These are phyloP conservation scores for Piscicola geometra DNA, from an alignment of 2,888 invertebrate species.

Conservation along the genomic window DNA sequence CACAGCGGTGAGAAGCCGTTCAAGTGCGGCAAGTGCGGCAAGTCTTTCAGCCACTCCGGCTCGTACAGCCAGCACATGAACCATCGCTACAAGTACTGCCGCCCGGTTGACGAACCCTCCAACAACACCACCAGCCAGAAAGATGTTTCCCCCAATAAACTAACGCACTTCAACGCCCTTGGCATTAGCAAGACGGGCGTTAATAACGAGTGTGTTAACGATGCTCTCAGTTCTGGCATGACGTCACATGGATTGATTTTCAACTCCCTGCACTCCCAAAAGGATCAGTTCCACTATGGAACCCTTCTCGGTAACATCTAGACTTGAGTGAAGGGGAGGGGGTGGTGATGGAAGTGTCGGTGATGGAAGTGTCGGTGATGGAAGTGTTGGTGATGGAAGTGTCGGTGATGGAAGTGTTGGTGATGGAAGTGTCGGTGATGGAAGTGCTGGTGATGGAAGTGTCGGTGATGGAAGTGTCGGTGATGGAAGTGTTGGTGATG, in stretches of 20 bases:
- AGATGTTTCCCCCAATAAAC: not conserved
- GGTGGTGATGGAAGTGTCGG: too few species aligned
- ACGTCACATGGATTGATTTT: not conserved
- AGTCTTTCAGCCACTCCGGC: slow-evolving; percentile 77
- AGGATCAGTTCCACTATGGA: too few species aligned
- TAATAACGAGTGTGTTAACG: slow-evolving; percentile 6
- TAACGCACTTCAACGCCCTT: not conserved
- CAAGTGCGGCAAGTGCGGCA: slow-evolving; percentile 96
- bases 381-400: too few species aligned
- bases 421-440: too few species aligned
- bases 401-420: too few species aligned
- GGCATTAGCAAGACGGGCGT: not conserved
- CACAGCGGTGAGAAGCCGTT: slow-evolving; percentile 81
- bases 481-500: too few species aligned
- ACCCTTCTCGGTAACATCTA: too few species aligned
- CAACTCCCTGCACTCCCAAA: too few species aligned
- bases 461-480: too few species aligned
- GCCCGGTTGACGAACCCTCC: slow-evolving; percentile 54
- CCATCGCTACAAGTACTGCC: slow-evolving; percentile 97
- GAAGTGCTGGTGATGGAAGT: too few species aligned
- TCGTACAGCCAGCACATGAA: slow-evolving; percentile 98
- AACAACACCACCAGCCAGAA: not conserved
- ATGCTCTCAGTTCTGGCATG: not conserved
- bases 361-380: too few species aligned
- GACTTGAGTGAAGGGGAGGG: too few species aligned